Conservation (phyloP, 2,797 vertebrate genomes). For the Myiothlypis chrysogaster region DNA sequence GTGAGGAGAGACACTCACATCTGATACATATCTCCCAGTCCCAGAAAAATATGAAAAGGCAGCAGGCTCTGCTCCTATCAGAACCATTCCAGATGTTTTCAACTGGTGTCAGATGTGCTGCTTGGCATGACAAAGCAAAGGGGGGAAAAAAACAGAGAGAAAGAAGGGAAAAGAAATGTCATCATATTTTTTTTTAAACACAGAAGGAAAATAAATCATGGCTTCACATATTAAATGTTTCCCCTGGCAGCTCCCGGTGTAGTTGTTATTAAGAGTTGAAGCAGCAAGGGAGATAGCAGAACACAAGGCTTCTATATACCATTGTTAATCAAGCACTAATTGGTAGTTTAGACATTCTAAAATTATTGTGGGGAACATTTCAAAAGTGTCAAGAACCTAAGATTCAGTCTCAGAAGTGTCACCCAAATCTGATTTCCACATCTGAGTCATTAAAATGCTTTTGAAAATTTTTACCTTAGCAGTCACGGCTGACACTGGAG, state of each 20-base stretch:
- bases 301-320: constrained; percentile 28
- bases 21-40: constrained; percentile 32
- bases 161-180: background rate
- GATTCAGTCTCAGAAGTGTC: background rate
- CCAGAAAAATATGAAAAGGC: constrained; percentile 48
- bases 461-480: background rate
- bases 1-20: constrained; percentile 46
- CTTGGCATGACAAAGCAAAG: constrained; percentile 49
- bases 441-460: background rate
- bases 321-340: constrained; percentile 51
- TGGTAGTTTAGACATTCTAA: constrained; percentile 41
- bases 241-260: background rate
- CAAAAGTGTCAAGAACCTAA: background rate
- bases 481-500: background rate
- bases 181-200: background rate
- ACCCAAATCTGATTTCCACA: background rate
- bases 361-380: constrained; percentile 36
- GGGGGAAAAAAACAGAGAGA: background rate
- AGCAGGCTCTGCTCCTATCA: constrained; percentile 54
- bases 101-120: constrained; percentile 6
- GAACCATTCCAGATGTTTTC: constrained; percentile 69
- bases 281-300: background rate
- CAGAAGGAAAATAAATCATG: constrained; percentile 8
- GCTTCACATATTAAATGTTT: constrained; percentile 36
- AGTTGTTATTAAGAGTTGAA: constrained; percentile 48